Percentiles rank a stretch among this genome's conserved stretches.
Evolutionary conservation across 2,797 vertebrate genomes (phyloP).

Genomic region (Smutsia temminckii): DNA sequence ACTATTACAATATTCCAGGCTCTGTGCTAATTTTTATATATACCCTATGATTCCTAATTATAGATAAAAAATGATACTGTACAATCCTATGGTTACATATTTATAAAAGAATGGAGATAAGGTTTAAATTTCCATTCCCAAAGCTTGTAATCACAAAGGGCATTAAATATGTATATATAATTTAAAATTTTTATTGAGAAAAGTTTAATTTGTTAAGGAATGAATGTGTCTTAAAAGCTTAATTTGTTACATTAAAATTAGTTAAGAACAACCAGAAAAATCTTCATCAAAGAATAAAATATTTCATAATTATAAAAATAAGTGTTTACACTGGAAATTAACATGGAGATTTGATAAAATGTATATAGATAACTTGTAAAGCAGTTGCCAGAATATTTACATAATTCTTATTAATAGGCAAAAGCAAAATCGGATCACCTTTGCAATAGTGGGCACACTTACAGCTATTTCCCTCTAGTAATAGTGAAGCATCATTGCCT

Average conservation of each 20-base stretch:
- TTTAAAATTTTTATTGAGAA: not conserved
- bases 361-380: not conserved
- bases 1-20: not conserved
- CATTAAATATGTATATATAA: not conserved
- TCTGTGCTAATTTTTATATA: not conserved
- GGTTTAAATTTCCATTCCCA: not conserved
- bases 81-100: not conserved
- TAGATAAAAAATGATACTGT: not conserved
- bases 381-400: not conserved
- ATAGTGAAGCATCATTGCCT: not conserved
- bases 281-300: not conserved
- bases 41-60: not conserved
- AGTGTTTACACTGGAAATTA: not conserved
- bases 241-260: not conserved
- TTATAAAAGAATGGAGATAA: not conserved
- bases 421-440: not conserved
- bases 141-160: not conserved
- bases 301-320: not conserved
- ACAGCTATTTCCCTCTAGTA: not conserved
- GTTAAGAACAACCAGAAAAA: not conserved
- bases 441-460: not conserved
- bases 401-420: not conserved
- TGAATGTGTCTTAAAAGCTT: not conserved
- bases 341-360: not conserved
- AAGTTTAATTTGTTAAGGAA: not conserved